phyloP scores from a whole-genome alignment of 2,888 invertebrate species.

The Pantelozetes paolii region DNA sequence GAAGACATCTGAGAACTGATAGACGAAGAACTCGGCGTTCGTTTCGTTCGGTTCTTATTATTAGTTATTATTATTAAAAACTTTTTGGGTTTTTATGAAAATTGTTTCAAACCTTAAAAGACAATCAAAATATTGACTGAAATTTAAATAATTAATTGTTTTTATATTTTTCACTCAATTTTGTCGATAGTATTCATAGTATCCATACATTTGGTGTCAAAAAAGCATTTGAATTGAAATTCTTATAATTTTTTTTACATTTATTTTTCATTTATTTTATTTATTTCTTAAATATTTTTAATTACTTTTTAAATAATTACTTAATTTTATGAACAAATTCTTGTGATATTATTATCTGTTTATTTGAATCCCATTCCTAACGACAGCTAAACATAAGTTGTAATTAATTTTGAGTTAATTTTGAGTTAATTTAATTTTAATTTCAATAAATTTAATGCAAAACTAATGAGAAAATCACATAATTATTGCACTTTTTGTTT shows the following conservation, averaged over 20 bases:
- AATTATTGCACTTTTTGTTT: conserved; percentile 13
- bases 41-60: conserved; percentile 5
- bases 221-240: too few species aligned
- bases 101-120: not conserved
- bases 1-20: conserved; percentile 15
- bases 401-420: not conserved
- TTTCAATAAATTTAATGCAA: not conserved
- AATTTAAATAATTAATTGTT: too few species aligned
- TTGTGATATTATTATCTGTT: not conserved
- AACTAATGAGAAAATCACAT: not conserved
- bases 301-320: not conserved
- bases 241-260: too few species aligned
- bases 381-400: conserved; percentile 11
- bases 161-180: too few species aligned
- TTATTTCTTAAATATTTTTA: conserved; percentile 1
- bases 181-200: too few species aligned
- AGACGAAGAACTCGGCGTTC: conserved; percentile 1
- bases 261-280: conserved; percentile 10
- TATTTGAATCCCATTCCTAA: not conserved
- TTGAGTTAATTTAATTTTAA: not conserved
- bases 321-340: conserved; percentile 2
- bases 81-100: not conserved
- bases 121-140: not conserved
- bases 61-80: not conserved
- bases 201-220: not conserved